These are phyloP conservation scores for Chymomyza costata DNA, from an alignment of 1,140 invertebrate genomes.

Conservation along the genomic window DNA sequence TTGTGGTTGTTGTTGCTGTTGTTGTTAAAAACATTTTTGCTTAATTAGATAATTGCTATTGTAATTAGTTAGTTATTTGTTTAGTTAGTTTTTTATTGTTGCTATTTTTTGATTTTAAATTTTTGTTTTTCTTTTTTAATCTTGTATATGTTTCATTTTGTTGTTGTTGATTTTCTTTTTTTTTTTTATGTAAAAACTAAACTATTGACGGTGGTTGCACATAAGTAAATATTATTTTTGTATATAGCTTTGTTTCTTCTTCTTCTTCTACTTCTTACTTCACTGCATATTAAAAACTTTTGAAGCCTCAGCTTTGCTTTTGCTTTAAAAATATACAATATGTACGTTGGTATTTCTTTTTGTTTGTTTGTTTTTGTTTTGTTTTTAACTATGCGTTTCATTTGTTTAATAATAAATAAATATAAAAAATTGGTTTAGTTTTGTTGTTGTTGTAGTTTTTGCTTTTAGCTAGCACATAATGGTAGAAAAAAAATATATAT, in stretches of 20 bases:
- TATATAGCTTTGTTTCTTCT: slow-evolving; percentile 21
- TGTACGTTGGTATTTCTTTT: not conserved
- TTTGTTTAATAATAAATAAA: slow-evolving; percentile 1
- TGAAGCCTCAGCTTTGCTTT: no score
- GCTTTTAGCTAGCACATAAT: slow-evolving; percentile 51
- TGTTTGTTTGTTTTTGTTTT: slow-evolving; percentile 14
- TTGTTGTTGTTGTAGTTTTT: slow-evolving; percentile 10
- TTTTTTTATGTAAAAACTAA: slow-evolving; percentile 41
- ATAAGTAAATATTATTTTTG: slow-evolving; percentile 55
- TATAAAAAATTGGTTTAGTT: slow-evolving; percentile 5
- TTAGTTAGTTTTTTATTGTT: slow-evolving; percentile 21
- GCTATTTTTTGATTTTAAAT: slow-evolving; percentile 39
- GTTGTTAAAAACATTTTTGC: slow-evolving; percentile 34
- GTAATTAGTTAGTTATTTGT: slow-evolving; percentile 15
- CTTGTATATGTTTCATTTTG: slow-evolving; percentile 17
- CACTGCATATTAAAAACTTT: no score
- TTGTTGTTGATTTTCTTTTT: slow-evolving; percentile 18
- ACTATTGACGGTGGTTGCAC: slow-evolving; percentile 65
- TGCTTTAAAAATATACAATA: not conserved
- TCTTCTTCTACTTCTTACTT: not conserved
- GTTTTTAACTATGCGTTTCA: not conserved
- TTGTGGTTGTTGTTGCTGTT: slow-evolving; percentile 56
- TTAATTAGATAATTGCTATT: slow-evolving; percentile 21
- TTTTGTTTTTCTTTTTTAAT: slow-evolving; percentile 6
- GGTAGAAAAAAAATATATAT: slow-evolving; percentile 29